A percentile compares a stretch with the other conserved stretches of the same genome.
These are phyloP conservation scores for Plebejus argus DNA, from an alignment of 2,888 invertebrate species.

Conservation along the genomic window DNA sequence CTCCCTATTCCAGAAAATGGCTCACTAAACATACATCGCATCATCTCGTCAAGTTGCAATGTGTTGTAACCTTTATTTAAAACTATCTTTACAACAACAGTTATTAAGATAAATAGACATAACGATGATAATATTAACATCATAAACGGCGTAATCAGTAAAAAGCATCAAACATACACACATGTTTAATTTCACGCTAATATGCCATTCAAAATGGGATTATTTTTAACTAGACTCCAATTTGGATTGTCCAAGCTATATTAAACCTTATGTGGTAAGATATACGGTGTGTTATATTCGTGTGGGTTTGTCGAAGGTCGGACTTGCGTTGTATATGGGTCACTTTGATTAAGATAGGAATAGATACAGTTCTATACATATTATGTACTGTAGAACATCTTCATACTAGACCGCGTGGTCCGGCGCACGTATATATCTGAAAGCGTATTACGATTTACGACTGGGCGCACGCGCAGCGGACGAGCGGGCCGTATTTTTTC, in stretches of 20 bases:
- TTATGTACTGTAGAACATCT: neutral
- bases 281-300: neutral
- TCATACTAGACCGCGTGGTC: neutral
- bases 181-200: slow-evolving; percentile 21
- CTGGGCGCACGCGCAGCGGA: too few relatives aligned
- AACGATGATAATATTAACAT: neutral
- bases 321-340: neutral
- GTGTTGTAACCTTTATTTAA: too few relatives aligned
- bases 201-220: slow-evolving; percentile 13
- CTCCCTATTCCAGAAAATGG: too few relatives aligned
- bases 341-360: slow-evolving; percentile 20
- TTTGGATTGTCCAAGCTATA: neutral
- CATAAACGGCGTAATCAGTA: neutral
- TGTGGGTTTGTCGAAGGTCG: slow-evolving; percentile 14
- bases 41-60: too few relatives aligned
- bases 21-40: too few relatives aligned
- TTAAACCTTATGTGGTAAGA: neutral
- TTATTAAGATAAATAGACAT: neutral
- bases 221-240: slow-evolving; percentile 3
- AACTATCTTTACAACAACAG: neutral
- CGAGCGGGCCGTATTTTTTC: too few relatives aligned
- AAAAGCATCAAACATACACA: neutral
- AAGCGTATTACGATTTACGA: too few relatives aligned
- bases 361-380: slow-evolving; percentile 6
- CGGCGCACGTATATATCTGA: too few relatives aligned